phyloP scores from a whole-genome alignment of 2,888 invertebrate genomes.

The Melanargia galathea region DNA sequence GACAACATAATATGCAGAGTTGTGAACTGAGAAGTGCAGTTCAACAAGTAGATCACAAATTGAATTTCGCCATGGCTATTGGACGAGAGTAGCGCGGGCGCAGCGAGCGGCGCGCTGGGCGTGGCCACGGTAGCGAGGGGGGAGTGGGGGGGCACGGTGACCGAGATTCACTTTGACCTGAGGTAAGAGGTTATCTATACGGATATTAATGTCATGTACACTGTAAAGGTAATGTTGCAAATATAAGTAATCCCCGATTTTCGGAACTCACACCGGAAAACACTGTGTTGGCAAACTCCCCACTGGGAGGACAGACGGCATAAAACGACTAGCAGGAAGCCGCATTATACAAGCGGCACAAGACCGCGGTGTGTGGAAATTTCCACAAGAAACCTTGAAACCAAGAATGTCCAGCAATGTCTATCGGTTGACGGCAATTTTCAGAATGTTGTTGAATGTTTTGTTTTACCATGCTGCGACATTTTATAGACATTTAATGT shows the following conservation, averaged over 20 bases:
- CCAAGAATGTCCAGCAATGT: no score
- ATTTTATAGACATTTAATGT: no score
- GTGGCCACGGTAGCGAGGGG: conserved; percentile 58
- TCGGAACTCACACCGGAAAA: no score
- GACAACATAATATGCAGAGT: conserved; percentile 21
- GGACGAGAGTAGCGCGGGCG: conserved; percentile 65
- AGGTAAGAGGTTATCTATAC: conserved; percentile 44
- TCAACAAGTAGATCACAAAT: conserved; percentile 57
- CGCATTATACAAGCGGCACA: no score
- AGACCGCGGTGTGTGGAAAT: no score
- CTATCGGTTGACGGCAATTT: no score
- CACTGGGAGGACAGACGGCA: no score
- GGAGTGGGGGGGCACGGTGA: conserved; percentile 41
- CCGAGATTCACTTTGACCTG: conserved; percentile 45
- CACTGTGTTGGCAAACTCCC: no score
- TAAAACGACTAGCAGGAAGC: no score
- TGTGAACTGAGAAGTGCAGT: conserved; percentile 28
- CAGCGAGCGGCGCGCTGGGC: conserved; percentile 63
- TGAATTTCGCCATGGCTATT: conserved; percentile 64
- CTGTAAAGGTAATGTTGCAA: conserved; percentile 17
- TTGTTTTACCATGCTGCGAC: no score
- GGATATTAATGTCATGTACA: conserved; percentile 41
- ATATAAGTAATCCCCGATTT: neutral
- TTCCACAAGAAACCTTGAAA: no score
- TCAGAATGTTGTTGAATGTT: no score